Base-by-base conservation (phyloP, 2,888 invertebrate species). In the Hyles lineata region DNA sequence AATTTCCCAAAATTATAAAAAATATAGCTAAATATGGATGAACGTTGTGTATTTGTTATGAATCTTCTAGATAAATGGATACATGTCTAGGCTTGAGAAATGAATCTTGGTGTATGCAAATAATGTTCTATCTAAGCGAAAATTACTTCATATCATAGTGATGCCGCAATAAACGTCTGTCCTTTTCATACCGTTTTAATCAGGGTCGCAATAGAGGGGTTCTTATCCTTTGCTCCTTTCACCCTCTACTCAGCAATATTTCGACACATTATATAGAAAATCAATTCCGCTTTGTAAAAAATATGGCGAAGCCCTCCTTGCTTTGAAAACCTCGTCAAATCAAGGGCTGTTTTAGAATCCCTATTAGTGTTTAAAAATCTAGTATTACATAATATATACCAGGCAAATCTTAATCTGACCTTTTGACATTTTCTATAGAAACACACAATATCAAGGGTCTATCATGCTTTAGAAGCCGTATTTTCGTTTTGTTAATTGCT, bases 181-280 rank as follows among this genome's bases (percentile, higher is more conserved):
- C 55, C 55, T 55, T 55, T 55, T 55, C 43, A 11, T 43, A 43
- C n/a, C n/a, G 55, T 55, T 3, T 55, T n/a, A 55, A 55, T n/a
- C n/a, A 55, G 7, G 55, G 55, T n/a, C 55, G n/a, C 55, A n/a
- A 55, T 55, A 55, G 7, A 55, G 55, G 55, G 55, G n/a, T 43
- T 43, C 43, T 43, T 43, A 43, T 43, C n/a, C 55, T n/a, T 55
- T 8, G 55, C 55, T n/a, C 55, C n/a, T 55, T 55, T 55, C 55
- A 55, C 55, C 55, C 55, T 55, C n/a, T 55, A 55, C 55, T 55
- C 55, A 55, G 55, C 55, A n/a, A 55, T n/a, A 55, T 55, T 55
- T 55, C 6, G 55, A n/a, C 55, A n/a, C 43, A 55, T 55, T n/a
- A n/a, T 17, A 55, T 55, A 55, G 55, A 55, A n/a, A 17, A n/a